Evolutionary conservation across 2,113 vertebrate genomes (phyloP).

Genomic region (Strix uralensis): DNA sequence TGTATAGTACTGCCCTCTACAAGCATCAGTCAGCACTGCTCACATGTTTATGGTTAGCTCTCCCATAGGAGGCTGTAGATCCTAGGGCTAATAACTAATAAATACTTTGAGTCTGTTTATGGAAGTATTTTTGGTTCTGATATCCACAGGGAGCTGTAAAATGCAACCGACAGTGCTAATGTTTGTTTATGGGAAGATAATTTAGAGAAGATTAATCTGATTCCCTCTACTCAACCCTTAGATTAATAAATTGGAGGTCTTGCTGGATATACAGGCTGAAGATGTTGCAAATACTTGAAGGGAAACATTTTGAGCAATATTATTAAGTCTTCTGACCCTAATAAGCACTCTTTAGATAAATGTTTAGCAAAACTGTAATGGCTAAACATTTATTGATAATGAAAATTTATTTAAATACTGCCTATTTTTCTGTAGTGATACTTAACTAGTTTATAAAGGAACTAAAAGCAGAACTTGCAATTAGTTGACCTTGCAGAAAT

Average conservation of each 20-base stretch:
- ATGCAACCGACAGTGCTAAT: background rate
- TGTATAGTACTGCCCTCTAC: background rate
- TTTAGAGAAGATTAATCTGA: background rate
- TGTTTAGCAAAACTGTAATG: background rate
- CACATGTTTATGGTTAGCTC: background rate
- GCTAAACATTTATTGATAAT: background rate
- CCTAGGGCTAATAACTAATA: background rate
- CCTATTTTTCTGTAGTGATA: background rate
- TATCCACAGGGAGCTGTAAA: background rate
- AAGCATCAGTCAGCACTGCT: background rate
- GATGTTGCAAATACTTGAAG: background rate
- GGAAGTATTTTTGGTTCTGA: background rate
- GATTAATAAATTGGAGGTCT: background rate
- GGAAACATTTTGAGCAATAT: background rate
- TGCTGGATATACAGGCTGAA: background rate
- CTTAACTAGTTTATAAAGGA: background rate
- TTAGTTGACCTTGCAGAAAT: background rate
- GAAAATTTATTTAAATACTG: background rate
- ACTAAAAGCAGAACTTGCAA: background rate
- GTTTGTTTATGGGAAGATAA: background rate
- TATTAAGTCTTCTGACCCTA: background rate
- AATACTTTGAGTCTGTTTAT: background rate
- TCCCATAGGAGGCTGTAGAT: background rate
- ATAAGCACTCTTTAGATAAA: background rate
- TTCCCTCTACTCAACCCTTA: background rate